Base-by-base conservation (phyloP, 2,888 invertebrate genomes). In the Pachycephus smyrnensis region DNA sequence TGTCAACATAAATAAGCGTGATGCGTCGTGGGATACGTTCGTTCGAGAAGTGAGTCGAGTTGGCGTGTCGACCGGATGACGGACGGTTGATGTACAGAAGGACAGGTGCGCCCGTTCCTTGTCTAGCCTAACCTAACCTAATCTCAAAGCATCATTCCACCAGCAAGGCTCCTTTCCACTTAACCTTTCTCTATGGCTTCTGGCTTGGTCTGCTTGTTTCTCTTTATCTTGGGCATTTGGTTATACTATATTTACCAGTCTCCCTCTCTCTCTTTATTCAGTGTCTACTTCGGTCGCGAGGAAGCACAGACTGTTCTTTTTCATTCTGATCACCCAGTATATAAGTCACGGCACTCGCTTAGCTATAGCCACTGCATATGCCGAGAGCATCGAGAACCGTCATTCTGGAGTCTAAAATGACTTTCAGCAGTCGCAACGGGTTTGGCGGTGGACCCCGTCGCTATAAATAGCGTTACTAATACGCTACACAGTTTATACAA, bases 1-100 rank as follows among this genome's bases (percentile, higher is more conserved):
- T 90, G 91, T 91, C 91, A 90, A 89, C 91, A 89, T 91, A 91
- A 91, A 91, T 91, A 91, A 91, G 88, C 88, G 85, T 84, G 86
- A 83, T 84, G 86, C 85, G 80, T 80, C 85, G 86, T 85, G 86
- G 83, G 83, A 80, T 76, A 79, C 75, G 80, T 81, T 81, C 75
- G 75, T 76, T 78, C 80, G 71, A 71, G 71, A 32, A 71, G 71
- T 71, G 80, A 78, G 78, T 78, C 78, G 69, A 68, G 76, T 74
- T 83, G 84, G 84, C 85, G 81, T 82, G 88, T 88, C 88, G 84
- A 81, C 84, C 80, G 84, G 80, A 85, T 90, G 90, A 90, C 85
- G 88, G 88, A 89, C 88, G 89, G 84, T 85, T 91, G 91, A 91
- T 89, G 89, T 88, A 90, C 89, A 86, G 87, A 85, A 87, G 84